Conservation (phyloP, 2,113 vertebrate genomes). For the Tricholaema leucomelas region DNA sequence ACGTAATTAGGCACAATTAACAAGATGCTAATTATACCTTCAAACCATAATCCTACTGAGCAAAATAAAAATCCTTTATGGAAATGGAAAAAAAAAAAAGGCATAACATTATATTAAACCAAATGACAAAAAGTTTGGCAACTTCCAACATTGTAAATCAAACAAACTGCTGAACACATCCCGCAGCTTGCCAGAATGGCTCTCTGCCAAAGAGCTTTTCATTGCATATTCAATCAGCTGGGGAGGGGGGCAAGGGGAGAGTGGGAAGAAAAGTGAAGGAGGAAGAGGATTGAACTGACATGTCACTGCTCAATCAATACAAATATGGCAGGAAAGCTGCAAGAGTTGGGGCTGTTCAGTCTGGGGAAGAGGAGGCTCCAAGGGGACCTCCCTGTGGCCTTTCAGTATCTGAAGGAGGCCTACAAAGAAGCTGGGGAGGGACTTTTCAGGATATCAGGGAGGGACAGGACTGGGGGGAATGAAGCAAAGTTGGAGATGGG, state of each 20-base stretch:
- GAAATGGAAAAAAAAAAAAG: constrained; percentile 43
- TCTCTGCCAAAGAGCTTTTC: constrained; percentile 64
- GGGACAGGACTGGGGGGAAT: no score
- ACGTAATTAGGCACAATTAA: constrained; percentile 68
- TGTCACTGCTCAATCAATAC: constrained; percentile 34
- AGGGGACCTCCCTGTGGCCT: no score
- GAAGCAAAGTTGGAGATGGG: no score
- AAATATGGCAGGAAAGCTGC: no score
- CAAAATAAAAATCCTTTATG: constrained; percentile 63
- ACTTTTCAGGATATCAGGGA: no score
- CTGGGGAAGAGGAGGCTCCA: no score
- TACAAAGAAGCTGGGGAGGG: no score
- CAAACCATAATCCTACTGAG: constrained; percentile 60
- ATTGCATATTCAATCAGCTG: constrained; percentile 44
- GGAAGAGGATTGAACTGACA: constrained; percentile 5
- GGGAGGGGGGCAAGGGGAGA: neutral
- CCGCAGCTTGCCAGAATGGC: constrained; percentile 60
- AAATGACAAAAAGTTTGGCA: constrained; percentile 73
- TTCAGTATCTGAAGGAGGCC: no score
- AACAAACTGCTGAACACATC: constrained; percentile 66
- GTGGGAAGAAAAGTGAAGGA: constrained; percentile 1
- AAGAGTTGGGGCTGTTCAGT: no score
- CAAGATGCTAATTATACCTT: constrained; percentile 68
- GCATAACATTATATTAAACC: constrained; percentile 53
- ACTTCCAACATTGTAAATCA: constrained; percentile 59